A percentile compares a stretch with the other conserved stretches of the same genome.
phyloP scores from a whole-genome alignment of 2,797 vertebrate genomes.

The Micrastur ruficollis region DNA sequence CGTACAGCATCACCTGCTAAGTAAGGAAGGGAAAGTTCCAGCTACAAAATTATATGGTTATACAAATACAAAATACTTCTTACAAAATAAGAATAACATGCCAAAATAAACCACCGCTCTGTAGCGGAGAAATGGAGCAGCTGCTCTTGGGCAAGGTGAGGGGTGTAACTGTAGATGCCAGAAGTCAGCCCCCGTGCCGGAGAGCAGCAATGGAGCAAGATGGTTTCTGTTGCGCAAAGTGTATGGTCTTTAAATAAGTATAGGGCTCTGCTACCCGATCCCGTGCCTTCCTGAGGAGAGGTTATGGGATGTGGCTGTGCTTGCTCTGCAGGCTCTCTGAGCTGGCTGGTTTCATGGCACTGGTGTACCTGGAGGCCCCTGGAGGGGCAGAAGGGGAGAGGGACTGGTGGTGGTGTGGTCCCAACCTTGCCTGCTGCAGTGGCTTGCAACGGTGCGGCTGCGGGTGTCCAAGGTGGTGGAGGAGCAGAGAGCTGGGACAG shows the following conservation, averaged over 20 bases:
- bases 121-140: neutral
- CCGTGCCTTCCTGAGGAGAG: neutral
- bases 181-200: neutral
- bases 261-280: neutral
- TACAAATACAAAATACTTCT: constrained; percentile 43
- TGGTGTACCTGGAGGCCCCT: neutral
- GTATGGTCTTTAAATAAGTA: neutral
- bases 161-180: neutral
- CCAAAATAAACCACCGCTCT: constrained; percentile 42
- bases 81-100: constrained; percentile 43
- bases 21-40: constrained; percentile 54
- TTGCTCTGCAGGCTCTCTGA: neutral
- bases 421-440: neutral
- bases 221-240: constrained; percentile 43
- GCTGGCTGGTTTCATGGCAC: neutral
- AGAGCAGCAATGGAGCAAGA: neutral
- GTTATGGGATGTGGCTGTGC: accelerated
- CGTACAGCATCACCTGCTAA: neutral
- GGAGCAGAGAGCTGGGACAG: neutral
- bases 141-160: constrained; percentile 39
- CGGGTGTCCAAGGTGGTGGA: neutral
- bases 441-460: neutral
- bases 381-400: neutral
- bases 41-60: constrained; percentile 45
- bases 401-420: neutral